phyloP scores from a whole-genome alignment of 2,113 vertebrate species.

The Lepus americanus region DNA sequence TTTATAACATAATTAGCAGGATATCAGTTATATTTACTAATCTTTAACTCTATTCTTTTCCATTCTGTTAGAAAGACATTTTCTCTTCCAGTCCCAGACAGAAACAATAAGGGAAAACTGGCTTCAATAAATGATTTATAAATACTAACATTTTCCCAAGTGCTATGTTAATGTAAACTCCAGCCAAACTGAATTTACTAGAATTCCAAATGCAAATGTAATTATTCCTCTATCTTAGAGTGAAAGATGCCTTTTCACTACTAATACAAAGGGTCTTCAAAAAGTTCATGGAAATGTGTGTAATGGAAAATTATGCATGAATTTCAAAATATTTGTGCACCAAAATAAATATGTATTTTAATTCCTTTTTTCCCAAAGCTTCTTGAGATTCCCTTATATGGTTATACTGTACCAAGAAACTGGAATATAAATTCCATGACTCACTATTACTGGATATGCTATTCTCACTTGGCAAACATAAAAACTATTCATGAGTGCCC shows the following conservation, averaged over 20 bases:
- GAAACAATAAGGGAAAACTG: conserved; percentile 55
- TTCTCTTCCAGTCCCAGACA: neutral
- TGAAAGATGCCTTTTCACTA: conserved; percentile 40
- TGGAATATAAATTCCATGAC: conserved; percentile 38
- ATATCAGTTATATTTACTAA: neutral
- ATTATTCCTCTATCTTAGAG: neutral
- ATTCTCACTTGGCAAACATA: conserved; percentile 16
- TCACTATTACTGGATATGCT: neutral
- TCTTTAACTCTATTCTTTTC: neutral
- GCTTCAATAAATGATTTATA: conserved; percentile 19
- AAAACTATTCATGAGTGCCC: neutral
- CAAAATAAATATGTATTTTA: too few relatives aligned
- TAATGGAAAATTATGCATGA: too few relatives aligned
- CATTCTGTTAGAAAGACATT: neutral
- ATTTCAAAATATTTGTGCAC: too few relatives aligned
- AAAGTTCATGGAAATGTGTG: too few relatives aligned
- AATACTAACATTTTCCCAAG: conserved; percentile 45
- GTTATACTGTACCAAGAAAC: conserved; percentile 22
- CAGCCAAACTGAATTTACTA: conserved; percentile 25
- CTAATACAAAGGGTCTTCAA: neutral
- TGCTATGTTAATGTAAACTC: neutral
- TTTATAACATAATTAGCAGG: neutral
- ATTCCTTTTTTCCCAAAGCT: too few relatives aligned
- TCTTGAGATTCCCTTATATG: too few relatives aligned
- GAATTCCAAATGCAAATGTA: conserved; percentile 5